These are phyloP conservation scores for Danio jaintianensis DNA, from an alignment of 2,797 vertebrate genomes.

Conservation along the genomic window DNA sequence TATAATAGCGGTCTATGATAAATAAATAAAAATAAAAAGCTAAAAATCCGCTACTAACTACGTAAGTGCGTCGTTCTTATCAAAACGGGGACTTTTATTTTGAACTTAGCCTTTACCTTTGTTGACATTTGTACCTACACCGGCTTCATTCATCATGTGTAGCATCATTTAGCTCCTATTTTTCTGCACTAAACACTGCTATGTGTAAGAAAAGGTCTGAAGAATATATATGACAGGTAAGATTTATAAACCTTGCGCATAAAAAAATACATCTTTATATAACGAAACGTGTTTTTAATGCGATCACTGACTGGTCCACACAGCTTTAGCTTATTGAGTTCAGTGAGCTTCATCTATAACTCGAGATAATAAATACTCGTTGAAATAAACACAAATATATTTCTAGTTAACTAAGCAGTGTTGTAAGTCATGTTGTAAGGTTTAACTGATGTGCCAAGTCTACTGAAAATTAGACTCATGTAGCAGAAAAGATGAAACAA, in stretches of 20 bases:
- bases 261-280: background rate
- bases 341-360: background rate
- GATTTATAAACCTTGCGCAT: background rate
- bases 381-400: background rate
- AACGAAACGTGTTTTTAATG: constrained; percentile 8
- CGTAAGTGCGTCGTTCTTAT: background rate
- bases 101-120: constrained; percentile 27
- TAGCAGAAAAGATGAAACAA: constrained; percentile 30
- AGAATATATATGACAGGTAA: constrained; percentile 42
- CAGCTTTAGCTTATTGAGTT: constrained; percentile 21
- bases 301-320: background rate
- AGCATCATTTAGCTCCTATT: constrained; percentile 12
- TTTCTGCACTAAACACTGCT: background rate
- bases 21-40: background rate
- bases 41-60: background rate
- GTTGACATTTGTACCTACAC: constrained; percentile 40
- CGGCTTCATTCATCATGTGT: constrained; percentile 40
- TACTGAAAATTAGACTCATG: background rate
- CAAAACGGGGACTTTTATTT: background rate
- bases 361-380: background rate
- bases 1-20: background rate
- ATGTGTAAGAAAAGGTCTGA: constrained; percentile 5
- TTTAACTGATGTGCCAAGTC: background rate
- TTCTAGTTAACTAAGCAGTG: background rate
- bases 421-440: background rate